Conservation (phyloP, 2,888 invertebrate species). For the Apotomis capreana region DNA sequence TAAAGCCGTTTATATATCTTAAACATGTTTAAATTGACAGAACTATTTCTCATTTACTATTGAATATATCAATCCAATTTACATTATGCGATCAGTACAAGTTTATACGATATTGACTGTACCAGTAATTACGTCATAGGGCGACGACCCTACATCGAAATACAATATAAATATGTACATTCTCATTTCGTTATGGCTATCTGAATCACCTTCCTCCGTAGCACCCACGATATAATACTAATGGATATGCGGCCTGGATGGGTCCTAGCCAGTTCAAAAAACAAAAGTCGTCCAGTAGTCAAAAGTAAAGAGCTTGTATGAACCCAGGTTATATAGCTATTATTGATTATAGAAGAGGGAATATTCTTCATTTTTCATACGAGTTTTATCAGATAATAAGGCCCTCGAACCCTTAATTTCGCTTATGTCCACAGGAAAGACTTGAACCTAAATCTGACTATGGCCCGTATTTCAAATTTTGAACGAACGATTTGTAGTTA, state of each 20-base stretch:
- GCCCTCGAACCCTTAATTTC: too few species aligned
- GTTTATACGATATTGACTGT: neutral
- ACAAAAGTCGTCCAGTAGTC: too few species aligned
- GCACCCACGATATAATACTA: conserved; percentile 72
- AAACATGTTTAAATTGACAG: too few species aligned
- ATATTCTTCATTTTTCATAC: too few species aligned
- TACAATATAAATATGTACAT: conserved; percentile 69
- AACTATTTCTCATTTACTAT: neutral
- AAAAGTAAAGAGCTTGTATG: too few species aligned
- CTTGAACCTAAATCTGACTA: too few species aligned
- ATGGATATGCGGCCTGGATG: conserved; percentile 65
- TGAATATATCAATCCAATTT: neutral
- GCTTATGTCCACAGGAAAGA: too few species aligned
- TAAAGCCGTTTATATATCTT: neutral
- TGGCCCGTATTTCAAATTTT: too few species aligned
- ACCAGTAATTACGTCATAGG: neutral
- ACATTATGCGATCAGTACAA: neutral
- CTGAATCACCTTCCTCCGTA: conserved; percentile 59
- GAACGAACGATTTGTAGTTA: neutral
- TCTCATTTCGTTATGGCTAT: conserved; percentile 52
- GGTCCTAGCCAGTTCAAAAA: conserved; percentile 38
- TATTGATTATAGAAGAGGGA: too few species aligned
- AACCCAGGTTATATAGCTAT: too few species aligned
- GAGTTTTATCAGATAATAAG: too few species aligned
- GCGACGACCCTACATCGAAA: conserved; percentile 44